phyloP scores from a whole-genome alignment of 2,113 vertebrate genomes.

The Gadus chalcogrammus region DNA sequence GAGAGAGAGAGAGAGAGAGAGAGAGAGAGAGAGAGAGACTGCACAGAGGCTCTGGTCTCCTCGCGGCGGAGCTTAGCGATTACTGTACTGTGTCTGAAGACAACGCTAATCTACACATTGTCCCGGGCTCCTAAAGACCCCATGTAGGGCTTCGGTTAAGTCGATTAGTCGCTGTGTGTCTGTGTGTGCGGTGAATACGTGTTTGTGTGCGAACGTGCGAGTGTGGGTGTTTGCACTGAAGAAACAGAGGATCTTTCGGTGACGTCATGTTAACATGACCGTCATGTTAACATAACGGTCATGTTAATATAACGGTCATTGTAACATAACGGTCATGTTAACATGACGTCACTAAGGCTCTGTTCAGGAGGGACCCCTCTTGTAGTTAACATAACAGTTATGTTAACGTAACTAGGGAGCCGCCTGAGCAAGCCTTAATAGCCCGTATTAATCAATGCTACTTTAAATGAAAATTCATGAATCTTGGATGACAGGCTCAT shows the following conservation, averaged over 20 bases:
- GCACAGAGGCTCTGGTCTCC: conserved; percentile 36
- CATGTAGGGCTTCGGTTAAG: conserved; percentile 32
- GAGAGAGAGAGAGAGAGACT: no score
- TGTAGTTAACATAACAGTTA: conserved; percentile 23
- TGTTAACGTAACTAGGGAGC: conserved; percentile 29
- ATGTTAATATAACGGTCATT: no score
- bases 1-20: no score
- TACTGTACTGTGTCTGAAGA: conserved; percentile 24
- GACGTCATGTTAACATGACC: neutral
- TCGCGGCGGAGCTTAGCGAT: conserved; percentile 44
- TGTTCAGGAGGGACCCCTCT: no score
- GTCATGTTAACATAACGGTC: no score
- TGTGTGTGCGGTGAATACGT: neutral
- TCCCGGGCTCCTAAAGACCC: conserved; percentile 36
- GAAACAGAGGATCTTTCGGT: neutral
- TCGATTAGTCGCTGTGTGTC: conserved; percentile 28
- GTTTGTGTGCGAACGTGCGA: neutral
- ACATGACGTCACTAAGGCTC: no score
- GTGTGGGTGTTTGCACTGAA: conserved; percentile 12
- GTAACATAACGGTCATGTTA: no score
- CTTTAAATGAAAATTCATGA: conserved; percentile 60
- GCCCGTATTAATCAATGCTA: conserved; percentile 61
- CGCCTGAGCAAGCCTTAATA: conserved; percentile 33
- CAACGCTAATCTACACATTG: conserved; percentile 45
- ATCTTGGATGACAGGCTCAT: conserved; percentile 54